A percentile compares a stretch with the other conserved stretches of the same genome.
phyloP scores from a whole-genome alignment of 2,888 invertebrate species.

The Patella caerulea region DNA sequence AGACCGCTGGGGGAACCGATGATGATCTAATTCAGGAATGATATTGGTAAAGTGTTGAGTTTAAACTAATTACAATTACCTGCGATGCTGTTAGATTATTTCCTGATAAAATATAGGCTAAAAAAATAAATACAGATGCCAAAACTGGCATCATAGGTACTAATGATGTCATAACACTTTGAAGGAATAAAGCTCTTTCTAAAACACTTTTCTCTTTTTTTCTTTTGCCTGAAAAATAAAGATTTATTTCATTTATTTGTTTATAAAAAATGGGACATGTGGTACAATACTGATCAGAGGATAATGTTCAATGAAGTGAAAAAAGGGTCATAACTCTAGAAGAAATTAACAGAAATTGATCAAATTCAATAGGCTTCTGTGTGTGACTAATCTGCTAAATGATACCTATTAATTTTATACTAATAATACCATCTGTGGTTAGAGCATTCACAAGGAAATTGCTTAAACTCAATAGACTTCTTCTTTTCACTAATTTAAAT shows the following conservation, averaged over 20 bases:
- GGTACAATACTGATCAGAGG: too few relatives aligned
- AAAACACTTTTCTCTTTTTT: constrained; percentile 74
- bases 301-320: too few relatives aligned
- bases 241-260: neutral
- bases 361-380: too few relatives aligned
- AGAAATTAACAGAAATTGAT: too few relatives aligned
- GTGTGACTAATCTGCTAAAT: too few relatives aligned
- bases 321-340: too few relatives aligned
- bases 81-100: constrained; percentile 76
- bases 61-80: constrained; percentile 70
- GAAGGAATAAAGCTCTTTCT: constrained; percentile 76
- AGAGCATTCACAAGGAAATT: too few relatives aligned
- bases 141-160: constrained; percentile 77
- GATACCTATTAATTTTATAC: too few relatives aligned
- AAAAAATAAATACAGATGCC: constrained; percentile 77
- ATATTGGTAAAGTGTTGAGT: neutral
- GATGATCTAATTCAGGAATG: neutral
- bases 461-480: too few relatives aligned
- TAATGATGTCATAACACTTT: constrained; percentile 76
- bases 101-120: constrained; percentile 75
- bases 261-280: neutral
- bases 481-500: too few relatives aligned
- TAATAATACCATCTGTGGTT: too few relatives aligned
- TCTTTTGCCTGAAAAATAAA: constrained; percentile 73
- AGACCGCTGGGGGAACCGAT: too few relatives aligned